Evolutionary conservation across 2,113 vertebrate genomes (phyloP), one percentile per base, ranked within the genome.

Genomic region (Trichomycterus rosablanca): DNA sequence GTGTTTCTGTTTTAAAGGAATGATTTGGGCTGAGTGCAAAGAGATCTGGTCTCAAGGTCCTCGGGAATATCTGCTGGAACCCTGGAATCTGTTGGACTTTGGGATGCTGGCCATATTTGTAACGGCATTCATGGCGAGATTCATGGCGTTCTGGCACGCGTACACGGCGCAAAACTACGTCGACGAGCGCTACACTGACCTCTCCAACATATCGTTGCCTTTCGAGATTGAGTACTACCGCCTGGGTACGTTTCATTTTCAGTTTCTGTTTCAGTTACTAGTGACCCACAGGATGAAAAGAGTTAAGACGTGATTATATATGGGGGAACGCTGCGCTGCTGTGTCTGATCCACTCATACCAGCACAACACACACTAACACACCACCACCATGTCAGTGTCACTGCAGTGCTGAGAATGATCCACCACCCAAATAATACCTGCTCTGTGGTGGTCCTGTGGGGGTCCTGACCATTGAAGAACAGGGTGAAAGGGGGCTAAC

Each of bases 71-170:
- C 71, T 97, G n/a, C 90, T 91, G 72, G 93, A 98, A 42, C 82
- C 94, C 43, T 98, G 95, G 95, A 98, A 98, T 74, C 90, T 97
- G 77, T 90, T 98, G 9, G 95, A 97, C 66, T 98, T 98, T 50
- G 94, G 93, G 40, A 97, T 97, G 89, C 68, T 97, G 73, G 85
- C 93, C 43, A 93, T 97, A 77, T 98, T 98, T 68, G 90, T 89
- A 52, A 89, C 94, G 14, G 97, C 95, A 0, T 98, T 97, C 75
- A 91, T 92, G 59, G 91, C 94, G 37, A 90, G 94, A 63, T 89
- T 95, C 74, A 97, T 97, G 92, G 94, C 94, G 0, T 96, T 94
- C 79, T 96, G 92, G 93, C 94, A 95, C 35, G 93, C 93, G 0
- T 91, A 90, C 53, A 82, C 86, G 73, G 95, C 95, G 35, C 95